Evolutionary conservation across 2,797 vertebrate species (phyloP).

Genomic region (Margarornis squamiger): DNA sequence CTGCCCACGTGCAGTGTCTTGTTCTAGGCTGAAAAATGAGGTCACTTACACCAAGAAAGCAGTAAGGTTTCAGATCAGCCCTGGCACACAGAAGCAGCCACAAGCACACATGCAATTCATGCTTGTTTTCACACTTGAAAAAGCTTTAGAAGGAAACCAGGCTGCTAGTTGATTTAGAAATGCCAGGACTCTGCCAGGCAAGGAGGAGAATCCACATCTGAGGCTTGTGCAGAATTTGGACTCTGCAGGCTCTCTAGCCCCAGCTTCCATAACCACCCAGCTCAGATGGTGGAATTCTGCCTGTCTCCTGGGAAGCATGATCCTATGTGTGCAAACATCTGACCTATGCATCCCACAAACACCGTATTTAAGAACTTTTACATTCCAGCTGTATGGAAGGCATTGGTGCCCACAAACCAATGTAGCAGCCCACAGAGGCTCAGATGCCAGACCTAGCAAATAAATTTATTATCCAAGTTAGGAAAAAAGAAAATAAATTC

Average conservation of each 20-base stretch:
- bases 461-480: background rate
- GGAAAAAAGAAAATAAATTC: background rate
- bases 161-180: background rate
- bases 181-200: background rate
- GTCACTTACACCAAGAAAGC: background rate
- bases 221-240: background rate
- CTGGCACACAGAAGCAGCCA: rapidly evolving
- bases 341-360: background rate
- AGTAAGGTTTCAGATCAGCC: background rate
- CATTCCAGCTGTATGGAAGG: background rate
- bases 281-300: background rate
- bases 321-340: background rate
- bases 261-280: background rate
- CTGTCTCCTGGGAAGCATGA: background rate
- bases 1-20: rapidly evolving
- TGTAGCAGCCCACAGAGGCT: background rate
- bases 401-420: background rate
- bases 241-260: background rate
- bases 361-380: background rate
- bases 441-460: background rate
- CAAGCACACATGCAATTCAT: background rate
- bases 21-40: background rate
- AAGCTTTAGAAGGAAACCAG: background rate
- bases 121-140: background rate
- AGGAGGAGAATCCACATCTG: background rate